A percentile compares a stretch with the other conserved stretches of the same genome.
Conservation (phyloP, 2,797 vertebrate species). For the Gymnopithys bicolor region DNA sequence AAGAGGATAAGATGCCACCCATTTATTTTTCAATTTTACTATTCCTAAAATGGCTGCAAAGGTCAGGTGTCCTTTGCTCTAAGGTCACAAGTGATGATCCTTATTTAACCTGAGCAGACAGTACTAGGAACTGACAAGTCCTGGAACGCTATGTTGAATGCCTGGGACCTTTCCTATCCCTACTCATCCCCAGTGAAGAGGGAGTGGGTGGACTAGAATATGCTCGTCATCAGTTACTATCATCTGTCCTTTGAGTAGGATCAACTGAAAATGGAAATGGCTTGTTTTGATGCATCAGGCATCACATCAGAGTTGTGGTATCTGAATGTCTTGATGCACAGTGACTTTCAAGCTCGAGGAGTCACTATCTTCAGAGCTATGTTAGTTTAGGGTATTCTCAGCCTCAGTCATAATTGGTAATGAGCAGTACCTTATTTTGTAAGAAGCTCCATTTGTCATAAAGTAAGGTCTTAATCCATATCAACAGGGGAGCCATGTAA, state of each 20-base stretch:
- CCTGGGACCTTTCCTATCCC: neutral
- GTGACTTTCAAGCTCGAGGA: neutral
- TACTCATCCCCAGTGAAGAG: neutral
- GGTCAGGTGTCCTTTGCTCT: too few relatives aligned
- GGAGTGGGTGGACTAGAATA: neutral
- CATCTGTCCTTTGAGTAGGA: neutral
- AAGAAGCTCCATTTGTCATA: neutral
- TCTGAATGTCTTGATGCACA: neutral
- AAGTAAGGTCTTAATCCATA: neutral
- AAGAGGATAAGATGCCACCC: neutral
- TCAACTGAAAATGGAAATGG: neutral
- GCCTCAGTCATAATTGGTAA: neutral
- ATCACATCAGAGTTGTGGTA: neutral
- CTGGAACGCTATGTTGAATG: neutral
- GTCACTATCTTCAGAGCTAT: neutral
- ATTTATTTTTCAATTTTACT: neutral
- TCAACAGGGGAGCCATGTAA: neutral
- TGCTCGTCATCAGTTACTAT: too few relatives aligned
- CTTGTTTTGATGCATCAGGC: neutral
- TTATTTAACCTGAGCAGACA: neutral
- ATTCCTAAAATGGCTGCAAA: neutral
- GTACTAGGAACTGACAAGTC: fast-evolving
- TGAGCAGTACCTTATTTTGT: neutral
- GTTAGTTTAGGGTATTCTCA: neutral
- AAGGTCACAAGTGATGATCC: neutral